These are phyloP conservation scores for Naja naja DNA, from an alignment of 2,113 vertebrate species.

Conservation along the genomic window DNA sequence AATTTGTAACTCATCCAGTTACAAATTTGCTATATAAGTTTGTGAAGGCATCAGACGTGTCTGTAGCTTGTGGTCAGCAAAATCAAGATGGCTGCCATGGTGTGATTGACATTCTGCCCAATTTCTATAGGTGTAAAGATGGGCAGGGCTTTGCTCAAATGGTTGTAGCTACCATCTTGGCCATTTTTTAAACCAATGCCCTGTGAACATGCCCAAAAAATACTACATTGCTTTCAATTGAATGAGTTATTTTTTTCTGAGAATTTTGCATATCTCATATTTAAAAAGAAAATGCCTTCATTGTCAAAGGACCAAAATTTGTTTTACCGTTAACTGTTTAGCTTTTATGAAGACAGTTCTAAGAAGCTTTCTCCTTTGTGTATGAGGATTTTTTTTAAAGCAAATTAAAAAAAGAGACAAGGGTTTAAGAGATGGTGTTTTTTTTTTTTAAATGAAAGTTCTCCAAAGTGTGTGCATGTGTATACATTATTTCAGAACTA, in stretches of 20 bases:
- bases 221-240: neutral
- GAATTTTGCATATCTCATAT: neutral
- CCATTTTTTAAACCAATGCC: neutral
- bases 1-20: no score
- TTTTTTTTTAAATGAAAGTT: neutral
- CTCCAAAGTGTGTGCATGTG: neutral
- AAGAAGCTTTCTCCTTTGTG: neutral
- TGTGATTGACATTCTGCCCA: neutral
- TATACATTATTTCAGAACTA: neutral
- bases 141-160: neutral
- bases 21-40: neutral
- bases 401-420: neutral
- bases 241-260: neutral
- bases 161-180: neutral
- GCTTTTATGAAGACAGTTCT: neutral
- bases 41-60: neutral
- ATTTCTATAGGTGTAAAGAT: neutral
- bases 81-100: neutral
- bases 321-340: neutral
- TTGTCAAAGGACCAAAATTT: neutral
- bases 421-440: neutral
- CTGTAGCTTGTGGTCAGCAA: neutral
- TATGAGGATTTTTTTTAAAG: neutral
- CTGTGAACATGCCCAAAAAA: neutral
- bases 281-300: neutral